Conservation (phyloP, 2,888 invertebrate genomes). For the Yponomeuta malinellus region DNA sequence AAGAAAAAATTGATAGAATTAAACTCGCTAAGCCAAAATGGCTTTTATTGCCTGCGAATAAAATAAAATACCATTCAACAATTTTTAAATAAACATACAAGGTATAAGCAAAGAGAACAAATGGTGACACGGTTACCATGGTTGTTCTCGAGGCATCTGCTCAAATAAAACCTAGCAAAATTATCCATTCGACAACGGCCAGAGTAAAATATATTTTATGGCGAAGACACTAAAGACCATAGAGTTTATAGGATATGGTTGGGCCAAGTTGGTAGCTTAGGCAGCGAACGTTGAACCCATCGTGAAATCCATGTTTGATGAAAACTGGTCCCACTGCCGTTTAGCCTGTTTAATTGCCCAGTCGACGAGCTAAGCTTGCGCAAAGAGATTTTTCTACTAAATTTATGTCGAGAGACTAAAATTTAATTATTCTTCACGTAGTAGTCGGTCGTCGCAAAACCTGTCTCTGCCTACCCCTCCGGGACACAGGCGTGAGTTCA, state of each 20-base stretch:
- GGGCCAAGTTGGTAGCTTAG: neutral
- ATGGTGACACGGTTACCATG: slow-evolving; percentile 13
- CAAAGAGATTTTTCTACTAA: neutral
- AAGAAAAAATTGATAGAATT: neutral
- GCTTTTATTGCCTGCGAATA: neutral
- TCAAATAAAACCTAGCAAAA: slow-evolving; percentile 33
- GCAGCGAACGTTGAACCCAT: slow-evolving; percentile 54
- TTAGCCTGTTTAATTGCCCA: slow-evolving; percentile 35
- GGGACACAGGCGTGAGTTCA: too few species aligned
- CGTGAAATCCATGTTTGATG: slow-evolving; percentile 46
- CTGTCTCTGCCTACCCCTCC: too few species aligned
- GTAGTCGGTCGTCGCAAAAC: too few species aligned
- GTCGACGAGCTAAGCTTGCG: slow-evolving; percentile 11
- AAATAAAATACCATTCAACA: neutral
- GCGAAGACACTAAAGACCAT: neutral
- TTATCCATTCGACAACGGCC: neutral
- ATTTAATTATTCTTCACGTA: neutral
- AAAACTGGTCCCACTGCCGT: slow-evolving; percentile 40
- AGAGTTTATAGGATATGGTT: neutral
- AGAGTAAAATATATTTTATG: neutral
- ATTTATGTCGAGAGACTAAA: neutral
- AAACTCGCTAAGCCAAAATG: neutral
- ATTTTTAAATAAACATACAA: neutral
- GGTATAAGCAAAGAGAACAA: slow-evolving; percentile 8
- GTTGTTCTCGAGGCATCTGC: slow-evolving; percentile 37